Conservation (phyloP, 2,888 invertebrate genomes). For the Plebejus anna region DNA sequence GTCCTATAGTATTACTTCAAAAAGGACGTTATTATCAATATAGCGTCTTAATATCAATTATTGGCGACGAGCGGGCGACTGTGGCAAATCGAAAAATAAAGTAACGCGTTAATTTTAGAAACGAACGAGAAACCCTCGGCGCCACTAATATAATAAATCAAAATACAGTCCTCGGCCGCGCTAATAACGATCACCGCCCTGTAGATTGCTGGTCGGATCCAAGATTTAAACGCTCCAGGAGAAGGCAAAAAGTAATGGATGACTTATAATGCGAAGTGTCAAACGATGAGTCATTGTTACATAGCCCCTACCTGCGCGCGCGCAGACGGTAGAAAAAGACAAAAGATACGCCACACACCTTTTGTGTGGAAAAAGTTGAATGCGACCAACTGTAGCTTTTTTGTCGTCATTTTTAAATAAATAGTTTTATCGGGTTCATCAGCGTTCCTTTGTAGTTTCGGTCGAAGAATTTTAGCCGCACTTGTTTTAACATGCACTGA, state of each 20-base stretch:
- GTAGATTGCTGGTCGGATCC: constrained; percentile 22
- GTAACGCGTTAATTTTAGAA: constrained; percentile 49
- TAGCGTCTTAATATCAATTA: constrained; percentile 36
- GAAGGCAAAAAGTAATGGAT: constrained; percentile 29
- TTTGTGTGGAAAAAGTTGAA: constrained; percentile 41
- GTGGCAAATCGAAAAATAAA: constrained; percentile 43
- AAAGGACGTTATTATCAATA: too few species aligned
- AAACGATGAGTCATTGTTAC: constrained; percentile 39
- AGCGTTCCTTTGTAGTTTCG: constrained; percentile 29
- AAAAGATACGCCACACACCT: constrained; percentile 40
- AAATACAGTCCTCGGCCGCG: constrained; percentile 36
- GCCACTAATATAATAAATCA: constrained; percentile 58
- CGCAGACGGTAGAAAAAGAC: constrained; percentile 44
- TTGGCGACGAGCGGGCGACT: constrained; percentile 35
- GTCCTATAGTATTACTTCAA: too few species aligned
- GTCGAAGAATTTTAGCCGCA: constrained; percentile 13
- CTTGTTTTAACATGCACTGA: constrained; percentile 24
- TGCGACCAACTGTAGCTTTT: constrained; percentile 29
- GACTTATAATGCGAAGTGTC: constrained; percentile 33
- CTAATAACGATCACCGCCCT: constrained; percentile 37
- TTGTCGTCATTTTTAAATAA: constrained; percentile 35
- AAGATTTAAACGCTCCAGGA: background rate
- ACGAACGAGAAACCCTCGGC: constrained; percentile 51
- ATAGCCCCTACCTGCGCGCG: constrained; percentile 50
- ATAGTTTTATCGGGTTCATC: constrained; percentile 35